Evolutionary conservation across 1,140 invertebrate species (phyloP).

Genomic region (Tachypleus tridentatus): DNA sequence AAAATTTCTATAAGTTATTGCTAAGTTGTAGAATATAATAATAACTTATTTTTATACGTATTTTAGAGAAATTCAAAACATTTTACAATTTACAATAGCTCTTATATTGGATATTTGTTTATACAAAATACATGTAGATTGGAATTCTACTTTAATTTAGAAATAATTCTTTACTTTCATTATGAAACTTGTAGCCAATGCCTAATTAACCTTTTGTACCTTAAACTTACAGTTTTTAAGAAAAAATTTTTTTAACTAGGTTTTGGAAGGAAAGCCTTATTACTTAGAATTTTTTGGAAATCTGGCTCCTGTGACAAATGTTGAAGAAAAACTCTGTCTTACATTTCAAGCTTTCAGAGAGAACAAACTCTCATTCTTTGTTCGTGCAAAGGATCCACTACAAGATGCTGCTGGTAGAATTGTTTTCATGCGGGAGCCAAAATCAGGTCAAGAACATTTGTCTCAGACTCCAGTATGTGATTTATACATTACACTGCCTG

Average conservation of each 20-base stretch:
- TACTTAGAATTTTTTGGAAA: slow-evolving; percentile 97
- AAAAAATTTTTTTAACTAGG: slow-evolving; percentile 37
- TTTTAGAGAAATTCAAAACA: no score
- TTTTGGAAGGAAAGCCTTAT: slow-evolving; percentile 84
- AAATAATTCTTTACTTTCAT: no score
- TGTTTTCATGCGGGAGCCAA: slow-evolving; percentile 89
- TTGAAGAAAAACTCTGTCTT: slow-evolving; percentile 86
- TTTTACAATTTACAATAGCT: no score
- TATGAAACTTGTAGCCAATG: no score
- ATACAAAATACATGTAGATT: no score
- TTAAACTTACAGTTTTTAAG: no score
- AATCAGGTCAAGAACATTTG: slow-evolving; percentile 60
- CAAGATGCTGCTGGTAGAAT: slow-evolving; percentile 84
- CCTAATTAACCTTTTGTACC: no score
- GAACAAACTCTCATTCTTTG: slow-evolving; percentile 88
- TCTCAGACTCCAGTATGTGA: slow-evolving; percentile 92
- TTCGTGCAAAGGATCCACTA: slow-evolving; percentile 81
- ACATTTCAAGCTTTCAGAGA: slow-evolving; percentile 93
- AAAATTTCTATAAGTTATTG: no score
- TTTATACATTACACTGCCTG: slow-evolving; percentile 86
- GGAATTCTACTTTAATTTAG: no score
- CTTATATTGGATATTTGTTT: no score
- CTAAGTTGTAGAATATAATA: no score
- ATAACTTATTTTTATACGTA: no score
- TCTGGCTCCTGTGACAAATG: slow-evolving; percentile 90